Conservation (phyloP, 2,797 vertebrate species). For the Dendrocincla tyrannina region DNA sequence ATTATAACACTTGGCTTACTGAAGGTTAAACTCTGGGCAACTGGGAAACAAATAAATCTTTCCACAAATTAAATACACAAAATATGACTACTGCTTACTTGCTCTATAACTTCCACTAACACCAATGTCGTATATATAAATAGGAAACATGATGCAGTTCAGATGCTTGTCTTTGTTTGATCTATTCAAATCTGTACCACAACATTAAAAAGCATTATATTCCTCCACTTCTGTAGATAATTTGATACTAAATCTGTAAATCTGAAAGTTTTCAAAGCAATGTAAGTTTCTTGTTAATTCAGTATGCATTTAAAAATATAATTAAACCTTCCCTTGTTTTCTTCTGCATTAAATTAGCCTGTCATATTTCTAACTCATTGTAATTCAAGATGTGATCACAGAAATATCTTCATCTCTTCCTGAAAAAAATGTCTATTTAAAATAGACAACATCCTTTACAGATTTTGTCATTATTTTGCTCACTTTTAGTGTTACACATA, state of each 20-base stretch:
- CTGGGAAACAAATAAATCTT: neutral
- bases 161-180: neutral
- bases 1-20: neutral
- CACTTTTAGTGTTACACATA: constrained; percentile 1
- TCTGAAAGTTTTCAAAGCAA: constrained; percentile 8
- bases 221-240: neutral
- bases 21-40: neutral
- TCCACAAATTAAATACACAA: neutral
- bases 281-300: neutral
- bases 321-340: neutral
- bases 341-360: neutral
- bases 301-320: neutral
- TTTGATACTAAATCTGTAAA: neutral
- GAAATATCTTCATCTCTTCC: constrained; percentile 3
- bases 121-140: neutral
- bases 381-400: constrained; percentile 29
- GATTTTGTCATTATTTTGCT: constrained; percentile 37
- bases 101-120: neutral
- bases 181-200: neutral
- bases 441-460: constrained; percentile 32
- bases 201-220: neutral
- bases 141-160: neutral
- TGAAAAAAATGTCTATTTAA: neutral
- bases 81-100: neutral
- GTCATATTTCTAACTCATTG: constrained; percentile 17